These are phyloP conservation scores for Trachymyrmex cornetzi DNA, from an alignment of 1,140 invertebrate species.

Conservation along the genomic window DNA sequence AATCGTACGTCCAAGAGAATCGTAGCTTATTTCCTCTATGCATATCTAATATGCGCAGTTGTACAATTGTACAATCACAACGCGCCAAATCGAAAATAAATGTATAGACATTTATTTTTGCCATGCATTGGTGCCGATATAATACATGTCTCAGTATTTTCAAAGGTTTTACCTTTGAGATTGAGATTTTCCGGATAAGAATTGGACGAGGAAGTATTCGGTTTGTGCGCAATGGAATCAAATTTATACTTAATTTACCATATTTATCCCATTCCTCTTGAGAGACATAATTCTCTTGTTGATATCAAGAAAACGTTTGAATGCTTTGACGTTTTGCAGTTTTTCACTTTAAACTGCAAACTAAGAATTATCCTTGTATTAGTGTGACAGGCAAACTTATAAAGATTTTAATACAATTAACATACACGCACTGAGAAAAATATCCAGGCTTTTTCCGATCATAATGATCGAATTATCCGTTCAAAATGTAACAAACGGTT, in stretches of 20 bases:
- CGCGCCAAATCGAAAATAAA: background rate
- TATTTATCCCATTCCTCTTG: background rate
- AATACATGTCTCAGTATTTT: background rate
- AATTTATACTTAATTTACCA: constrained; percentile 6
- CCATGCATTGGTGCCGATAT: too few relatives aligned
- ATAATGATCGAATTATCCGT: too few relatives aligned
- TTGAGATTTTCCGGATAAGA: background rate
- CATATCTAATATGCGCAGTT: background rate
- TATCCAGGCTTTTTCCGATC: too few relatives aligned
- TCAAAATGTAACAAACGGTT: too few relatives aligned
- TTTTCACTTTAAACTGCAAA: background rate
- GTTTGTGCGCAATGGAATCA: background rate
- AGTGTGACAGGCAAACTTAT: background rate
- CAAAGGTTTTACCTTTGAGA: background rate
- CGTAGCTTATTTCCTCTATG: background rate
- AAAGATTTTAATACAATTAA: too few relatives aligned
- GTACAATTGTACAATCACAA: background rate
- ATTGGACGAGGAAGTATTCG: background rate
- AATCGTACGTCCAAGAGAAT: background rate
- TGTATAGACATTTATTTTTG: background rate
- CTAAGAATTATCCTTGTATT: background rate
- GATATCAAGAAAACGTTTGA: background rate
- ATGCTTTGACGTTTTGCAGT: background rate
- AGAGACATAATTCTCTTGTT: background rate
- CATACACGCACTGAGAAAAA: too few relatives aligned